phyloP scores from a whole-genome alignment of 2,797 vertebrate genomes.

The Enteromius argenteus region DNA sequence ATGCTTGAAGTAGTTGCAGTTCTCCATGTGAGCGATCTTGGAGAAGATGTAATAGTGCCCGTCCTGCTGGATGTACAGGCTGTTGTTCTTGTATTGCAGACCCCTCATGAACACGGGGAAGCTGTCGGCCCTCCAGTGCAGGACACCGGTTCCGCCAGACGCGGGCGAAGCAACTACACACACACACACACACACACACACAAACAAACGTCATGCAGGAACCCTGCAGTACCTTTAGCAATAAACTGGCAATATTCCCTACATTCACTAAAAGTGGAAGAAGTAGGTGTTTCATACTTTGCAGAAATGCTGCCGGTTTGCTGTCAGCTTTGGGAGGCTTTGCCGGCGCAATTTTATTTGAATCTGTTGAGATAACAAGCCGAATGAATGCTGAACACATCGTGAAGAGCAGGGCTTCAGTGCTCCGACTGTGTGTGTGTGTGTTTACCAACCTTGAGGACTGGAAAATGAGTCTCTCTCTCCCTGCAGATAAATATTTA shows the following conservation, averaged over 20 bases:
- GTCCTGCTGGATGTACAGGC: slow-evolving; percentile 30
- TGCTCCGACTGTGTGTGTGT: background rate
- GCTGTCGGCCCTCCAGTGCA: slow-evolving; percentile 15
- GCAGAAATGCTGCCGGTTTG: slow-evolving; percentile 51
- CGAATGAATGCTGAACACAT: background rate
- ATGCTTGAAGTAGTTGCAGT: slow-evolving; percentile 33
- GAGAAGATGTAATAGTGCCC: slow-evolving; percentile 61
- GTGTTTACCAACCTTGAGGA: background rate
- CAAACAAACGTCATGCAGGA: background rate
- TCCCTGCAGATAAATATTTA: slow-evolving; percentile 5
- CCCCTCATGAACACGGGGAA: background rate
- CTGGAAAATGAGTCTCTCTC: accelerated
- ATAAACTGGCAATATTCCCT: background rate
- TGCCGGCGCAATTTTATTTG: slow-evolving; percentile 46
- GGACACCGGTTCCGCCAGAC: background rate
- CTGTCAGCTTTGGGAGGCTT: background rate
- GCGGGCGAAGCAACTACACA: background rate
- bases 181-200: background rate
- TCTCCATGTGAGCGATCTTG: slow-evolving; percentile 42
- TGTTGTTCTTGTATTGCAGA: slow-evolving; percentile 31
- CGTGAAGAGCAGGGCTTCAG: slow-evolving; percentile 15
- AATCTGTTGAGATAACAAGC: slow-evolving; percentile 57
- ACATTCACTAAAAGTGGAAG: background rate
- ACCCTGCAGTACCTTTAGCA: background rate
- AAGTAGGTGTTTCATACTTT: background rate